These are phyloP conservation scores for Dryobotodes eremita DNA, from an alignment of 2,888 invertebrate species.

Conservation along the genomic window DNA sequence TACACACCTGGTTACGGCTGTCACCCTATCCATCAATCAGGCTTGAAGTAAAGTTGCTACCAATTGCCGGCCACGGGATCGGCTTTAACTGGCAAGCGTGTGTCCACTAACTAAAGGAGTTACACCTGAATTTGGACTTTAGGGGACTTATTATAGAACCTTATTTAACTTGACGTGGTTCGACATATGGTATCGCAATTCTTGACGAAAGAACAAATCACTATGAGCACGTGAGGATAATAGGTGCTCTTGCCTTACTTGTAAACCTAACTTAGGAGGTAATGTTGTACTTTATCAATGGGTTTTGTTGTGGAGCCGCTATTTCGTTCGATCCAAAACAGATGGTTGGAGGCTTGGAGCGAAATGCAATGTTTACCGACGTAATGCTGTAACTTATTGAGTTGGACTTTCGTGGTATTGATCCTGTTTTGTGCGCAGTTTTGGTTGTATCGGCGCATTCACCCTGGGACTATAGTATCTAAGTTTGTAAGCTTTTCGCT, in stretches of 20 bases:
- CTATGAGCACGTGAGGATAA: constrained; percentile 80
- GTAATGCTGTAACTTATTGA: constrained; percentile 28
- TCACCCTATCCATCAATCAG: constrained; percentile 85
- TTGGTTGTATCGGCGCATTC: background rate
- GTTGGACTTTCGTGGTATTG: constrained; percentile 16
- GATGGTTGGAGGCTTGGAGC: background rate
- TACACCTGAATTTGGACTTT: constrained; percentile 72
- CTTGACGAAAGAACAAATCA: constrained; percentile 79
- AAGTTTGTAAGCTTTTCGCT: background rate
- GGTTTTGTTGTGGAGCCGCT: constrained; percentile 63
- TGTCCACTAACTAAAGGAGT: constrained; percentile 53
- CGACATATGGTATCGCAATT: constrained; percentile 75
- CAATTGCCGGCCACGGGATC: constrained; percentile 80
- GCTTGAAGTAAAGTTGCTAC: constrained; percentile 79
- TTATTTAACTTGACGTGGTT: constrained; percentile 57
- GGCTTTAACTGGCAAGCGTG: constrained; percentile 78
- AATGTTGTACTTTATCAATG: constrained; percentile 74
- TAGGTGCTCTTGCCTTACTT: constrained; percentile 77
- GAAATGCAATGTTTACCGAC: constrained; percentile 27
- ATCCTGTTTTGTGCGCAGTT: constrained; percentile 14
- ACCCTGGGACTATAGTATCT: background rate
- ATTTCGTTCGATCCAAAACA: constrained; percentile 48
- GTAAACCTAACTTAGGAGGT: constrained; percentile 67
- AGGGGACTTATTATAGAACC: constrained; percentile 61
- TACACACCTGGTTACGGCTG: constrained; percentile 81